Percentiles rank a stretch among this genome's conserved stretches.
phyloP scores from a whole-genome alignment of 1,140 invertebrate genomes.

The Tetragonula clypearis region DNA sequence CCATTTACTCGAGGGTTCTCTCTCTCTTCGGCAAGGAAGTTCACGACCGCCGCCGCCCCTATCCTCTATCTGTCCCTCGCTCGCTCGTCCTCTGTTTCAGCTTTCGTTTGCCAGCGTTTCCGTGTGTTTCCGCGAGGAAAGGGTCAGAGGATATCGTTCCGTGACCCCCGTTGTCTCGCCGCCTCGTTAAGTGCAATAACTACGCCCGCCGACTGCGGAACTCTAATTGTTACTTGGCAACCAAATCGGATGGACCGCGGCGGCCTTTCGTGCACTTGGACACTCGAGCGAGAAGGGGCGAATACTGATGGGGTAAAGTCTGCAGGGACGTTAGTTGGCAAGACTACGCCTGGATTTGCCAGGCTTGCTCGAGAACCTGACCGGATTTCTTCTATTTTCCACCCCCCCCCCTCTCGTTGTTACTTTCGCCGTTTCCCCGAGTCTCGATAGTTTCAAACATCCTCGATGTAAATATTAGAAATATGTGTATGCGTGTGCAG shows the following conservation, averaged over 20 bases:
- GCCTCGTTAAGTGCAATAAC: slow-evolving; percentile 65
- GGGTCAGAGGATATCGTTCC: slow-evolving; percentile 31
- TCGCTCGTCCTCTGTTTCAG: neutral
- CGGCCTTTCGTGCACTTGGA: slow-evolving; percentile 26
- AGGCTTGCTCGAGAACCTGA: too few species aligned
- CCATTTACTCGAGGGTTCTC: slow-evolving; percentile 67
- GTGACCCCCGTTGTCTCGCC: slow-evolving; percentile 43
- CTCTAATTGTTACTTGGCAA: slow-evolving; percentile 70
- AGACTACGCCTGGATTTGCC: neutral
- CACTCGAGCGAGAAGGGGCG: neutral
- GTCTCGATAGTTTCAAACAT: neutral
- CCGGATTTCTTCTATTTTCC: neutral
- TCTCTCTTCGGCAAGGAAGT: slow-evolving; percentile 53
- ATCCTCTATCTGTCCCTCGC: neutral
- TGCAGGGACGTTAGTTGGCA: slow-evolving; percentile 11
- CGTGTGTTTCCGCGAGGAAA: slow-evolving; percentile 40
- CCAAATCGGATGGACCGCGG: slow-evolving; percentile 61
- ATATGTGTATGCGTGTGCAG: too few species aligned
- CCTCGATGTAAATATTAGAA: too few species aligned
- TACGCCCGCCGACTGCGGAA: slow-evolving; percentile 58
- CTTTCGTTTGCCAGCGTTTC: slow-evolving; percentile 7
- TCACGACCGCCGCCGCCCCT: slow-evolving; percentile 34
- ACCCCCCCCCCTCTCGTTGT: too few species aligned
- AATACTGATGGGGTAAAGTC: neutral
- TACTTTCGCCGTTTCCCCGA: neutral